Evolutionary conservation across 2,113 vertebrate species (phyloP).

Genomic region (Hemicordylus capensis): DNA sequence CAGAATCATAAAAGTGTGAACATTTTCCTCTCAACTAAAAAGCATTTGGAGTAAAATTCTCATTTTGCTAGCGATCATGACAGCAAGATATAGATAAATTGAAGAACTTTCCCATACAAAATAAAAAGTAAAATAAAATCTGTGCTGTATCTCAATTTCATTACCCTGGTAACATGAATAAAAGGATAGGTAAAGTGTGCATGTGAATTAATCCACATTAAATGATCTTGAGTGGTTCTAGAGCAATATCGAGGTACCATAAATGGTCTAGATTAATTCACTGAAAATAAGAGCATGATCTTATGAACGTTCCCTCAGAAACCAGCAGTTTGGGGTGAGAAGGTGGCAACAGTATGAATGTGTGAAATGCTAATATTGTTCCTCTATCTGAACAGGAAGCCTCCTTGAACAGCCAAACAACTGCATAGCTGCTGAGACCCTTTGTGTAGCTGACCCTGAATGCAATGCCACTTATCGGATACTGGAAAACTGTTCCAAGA

Average conservation of each 20-base stretch:
- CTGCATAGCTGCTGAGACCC: constrained; percentile 83
- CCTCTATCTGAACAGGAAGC: constrained; percentile 58
- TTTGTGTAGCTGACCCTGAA: constrained; percentile 78
- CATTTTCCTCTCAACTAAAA: not conserved
- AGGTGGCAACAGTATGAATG: not conserved
- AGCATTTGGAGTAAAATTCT: not conserved
- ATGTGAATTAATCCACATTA: not conserved
- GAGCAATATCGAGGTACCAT: not conserved
- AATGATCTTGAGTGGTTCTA: not conserved
- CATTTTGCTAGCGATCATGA: not conserved
- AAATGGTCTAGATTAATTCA: not conserved
- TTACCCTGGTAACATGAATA: not conserved
- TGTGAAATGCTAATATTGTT: constrained; percentile 23
- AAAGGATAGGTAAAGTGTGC: not conserved
- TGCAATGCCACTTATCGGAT: constrained; percentile 82
- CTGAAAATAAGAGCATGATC: not conserved
- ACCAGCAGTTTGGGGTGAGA: not conserved
- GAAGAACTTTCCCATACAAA: not conserved
- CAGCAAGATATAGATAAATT: not conserved
- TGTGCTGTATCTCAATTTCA: not conserved
- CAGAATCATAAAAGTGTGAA: not conserved
- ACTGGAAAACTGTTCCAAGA: constrained; percentile 82
- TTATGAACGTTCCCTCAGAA: not conserved
- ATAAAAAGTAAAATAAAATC: not conserved
- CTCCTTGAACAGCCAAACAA: constrained; percentile 56